A percentile compares a stretch with the other conserved stretches of the same genome.
These are phyloP conservation scores for Gobius niger DNA, from an alignment of 2,113 vertebrate species.

Conservation along the genomic window DNA sequence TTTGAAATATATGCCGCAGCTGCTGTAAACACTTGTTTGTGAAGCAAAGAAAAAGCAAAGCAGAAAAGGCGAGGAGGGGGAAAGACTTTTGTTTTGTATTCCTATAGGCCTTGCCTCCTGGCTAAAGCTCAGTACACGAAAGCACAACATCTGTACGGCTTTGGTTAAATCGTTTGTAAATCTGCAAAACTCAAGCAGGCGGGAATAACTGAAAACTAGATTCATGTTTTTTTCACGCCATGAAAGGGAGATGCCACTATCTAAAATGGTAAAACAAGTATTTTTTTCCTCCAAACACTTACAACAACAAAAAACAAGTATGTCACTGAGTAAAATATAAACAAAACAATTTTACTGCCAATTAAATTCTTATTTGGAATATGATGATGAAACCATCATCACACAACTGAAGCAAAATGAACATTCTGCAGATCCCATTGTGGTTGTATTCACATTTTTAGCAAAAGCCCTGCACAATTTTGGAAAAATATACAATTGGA, in stretches of 20 bases:
- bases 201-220: slow-evolving; percentile 17
- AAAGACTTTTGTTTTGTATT: slow-evolving; percentile 50
- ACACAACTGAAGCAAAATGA: too few species aligned
- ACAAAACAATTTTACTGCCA: too few species aligned
- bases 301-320: background rate
- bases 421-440: too few species aligned
- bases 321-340: too few species aligned
- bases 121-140: slow-evolving; percentile 37
- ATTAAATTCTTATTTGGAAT: too few species aligned
- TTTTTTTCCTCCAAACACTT: background rate
- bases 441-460: too few species aligned
- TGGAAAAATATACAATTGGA: too few species aligned
- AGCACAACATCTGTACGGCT: slow-evolving; percentile 54
- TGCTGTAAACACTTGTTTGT: slow-evolving; percentile 47
- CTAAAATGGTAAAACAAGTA: slow-evolving; percentile 1
- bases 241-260: slow-evolving; percentile 22
- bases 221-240: slow-evolving; percentile 22
- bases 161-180: slow-evolving; percentile 50
- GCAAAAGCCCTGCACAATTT: too few species aligned
- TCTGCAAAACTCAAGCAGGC: slow-evolving; percentile 15
- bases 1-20: slow-evolving; percentile 35
- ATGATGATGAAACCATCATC: too few species aligned
- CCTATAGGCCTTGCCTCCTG: slow-evolving; percentile 62
- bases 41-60: slow-evolving; percentile 22
- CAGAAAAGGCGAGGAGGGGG: slow-evolving; percentile 20